Percentiles rank a stretch among this genome's conserved stretches.
Conservation (phyloP, 2,797 vertebrate species). For the Tenualosa ilisha region DNA sequence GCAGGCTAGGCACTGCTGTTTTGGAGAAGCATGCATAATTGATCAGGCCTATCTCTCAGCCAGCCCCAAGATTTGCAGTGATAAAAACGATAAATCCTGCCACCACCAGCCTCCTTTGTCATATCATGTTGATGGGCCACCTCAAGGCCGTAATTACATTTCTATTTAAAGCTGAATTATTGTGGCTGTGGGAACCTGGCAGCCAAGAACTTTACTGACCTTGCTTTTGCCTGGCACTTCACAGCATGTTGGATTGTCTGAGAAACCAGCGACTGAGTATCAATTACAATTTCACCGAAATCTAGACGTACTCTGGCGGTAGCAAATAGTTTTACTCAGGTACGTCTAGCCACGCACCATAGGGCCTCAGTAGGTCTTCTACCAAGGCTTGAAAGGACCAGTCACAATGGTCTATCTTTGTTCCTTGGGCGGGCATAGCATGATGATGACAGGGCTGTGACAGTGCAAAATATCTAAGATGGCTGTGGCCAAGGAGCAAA, state of each 20-base stretch:
- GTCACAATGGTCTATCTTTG: too few relatives aligned
- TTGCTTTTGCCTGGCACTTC: not conserved
- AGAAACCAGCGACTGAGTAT: not conserved
- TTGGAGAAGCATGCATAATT: conserved; percentile 43
- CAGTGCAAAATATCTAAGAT: too few relatives aligned
- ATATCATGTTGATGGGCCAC: not conserved
- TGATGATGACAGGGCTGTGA: too few relatives aligned
- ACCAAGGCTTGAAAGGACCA: too few relatives aligned
- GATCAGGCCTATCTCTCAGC: conserved; percentile 10
- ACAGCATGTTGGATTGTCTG: not conserved
- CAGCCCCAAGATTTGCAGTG: conserved; percentile 14
- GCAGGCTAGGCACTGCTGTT: conserved; percentile 24
- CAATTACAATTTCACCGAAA: not conserved
- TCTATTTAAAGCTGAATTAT: conserved; percentile 20
- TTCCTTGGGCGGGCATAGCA: too few relatives aligned
- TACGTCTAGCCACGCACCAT: too few relatives aligned
- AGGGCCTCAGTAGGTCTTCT: too few relatives aligned
- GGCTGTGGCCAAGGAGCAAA: too few relatives aligned
- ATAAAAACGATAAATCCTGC: conserved; percentile 36
- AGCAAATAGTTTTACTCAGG: too few relatives aligned
- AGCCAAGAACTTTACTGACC: not conserved
- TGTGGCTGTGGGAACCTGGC: not conserved
- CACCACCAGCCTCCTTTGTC: not conserved
- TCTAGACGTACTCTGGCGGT: too few relatives aligned
- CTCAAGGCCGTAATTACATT: conserved; percentile 33